Evolutionary conservation across 2,797 vertebrate genomes (phyloP).

Genomic region (Sparidentex hasta): DNA sequence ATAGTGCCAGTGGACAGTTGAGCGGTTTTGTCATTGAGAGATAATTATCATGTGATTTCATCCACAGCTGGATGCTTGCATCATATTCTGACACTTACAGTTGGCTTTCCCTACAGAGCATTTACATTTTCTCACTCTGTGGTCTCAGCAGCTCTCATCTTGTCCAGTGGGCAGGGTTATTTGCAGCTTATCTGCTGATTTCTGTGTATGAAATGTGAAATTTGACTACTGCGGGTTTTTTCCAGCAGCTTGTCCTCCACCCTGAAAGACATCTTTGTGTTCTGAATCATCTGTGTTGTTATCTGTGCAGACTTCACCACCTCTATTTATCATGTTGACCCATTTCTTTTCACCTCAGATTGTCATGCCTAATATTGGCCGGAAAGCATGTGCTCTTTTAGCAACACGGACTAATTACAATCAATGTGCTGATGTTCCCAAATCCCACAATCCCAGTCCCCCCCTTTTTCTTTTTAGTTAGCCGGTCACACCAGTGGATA

Average conservation of each 20-base stretch:
- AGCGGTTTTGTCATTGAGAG: constrained; percentile 10
- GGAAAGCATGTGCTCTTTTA: constrained; percentile 1
- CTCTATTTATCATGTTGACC: not conserved
- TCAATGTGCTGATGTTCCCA: too few species aligned
- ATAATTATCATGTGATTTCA: constrained; percentile 6
- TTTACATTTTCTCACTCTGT: constrained; percentile 6
- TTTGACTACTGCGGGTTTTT: not conserved
- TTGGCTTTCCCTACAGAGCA: not conserved
- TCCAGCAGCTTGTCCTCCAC: not conserved
- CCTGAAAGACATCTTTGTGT: constrained; percentile 25
- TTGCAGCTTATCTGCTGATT: not conserved
- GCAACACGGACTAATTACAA: not conserved
- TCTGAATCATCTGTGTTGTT: constrained; percentile 11
- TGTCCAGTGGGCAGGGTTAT: not conserved
- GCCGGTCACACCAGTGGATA: too few species aligned
- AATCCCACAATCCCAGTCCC: too few species aligned
- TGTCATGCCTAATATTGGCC: constrained; percentile 4
- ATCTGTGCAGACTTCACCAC: constrained; percentile 7
- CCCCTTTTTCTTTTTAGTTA: too few species aligned
- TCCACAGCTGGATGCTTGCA: constrained; percentile 5
- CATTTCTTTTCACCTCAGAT: constrained; percentile 15
- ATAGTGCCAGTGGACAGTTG: not conserved
- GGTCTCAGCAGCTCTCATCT: not conserved
- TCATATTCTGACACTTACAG: not conserved
- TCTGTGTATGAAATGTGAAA: not conserved